A percentile compares a stretch with the other conserved stretches of the same genome.
phyloP scores from a whole-genome alignment of 2,888 invertebrate species.

The Venustoraphidia nigricollis region DNA sequence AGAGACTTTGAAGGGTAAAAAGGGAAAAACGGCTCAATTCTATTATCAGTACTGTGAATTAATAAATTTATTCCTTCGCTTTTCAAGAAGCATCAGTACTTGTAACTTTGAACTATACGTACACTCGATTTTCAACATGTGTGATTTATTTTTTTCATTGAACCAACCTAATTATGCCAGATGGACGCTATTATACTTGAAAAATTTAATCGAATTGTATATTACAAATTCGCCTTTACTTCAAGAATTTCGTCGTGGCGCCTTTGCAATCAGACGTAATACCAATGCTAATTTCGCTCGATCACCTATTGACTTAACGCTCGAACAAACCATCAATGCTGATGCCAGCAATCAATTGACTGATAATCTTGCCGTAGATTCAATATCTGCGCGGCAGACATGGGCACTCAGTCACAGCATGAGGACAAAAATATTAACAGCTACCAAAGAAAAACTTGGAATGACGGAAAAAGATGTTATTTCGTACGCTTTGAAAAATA shows the following conservation, averaged over 20 bases:
- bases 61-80: too few species aligned
- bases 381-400: conserved; percentile 6
- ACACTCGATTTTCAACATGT: too few species aligned
- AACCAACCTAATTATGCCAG: conserved; percentile 14
- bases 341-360: too few species aligned
- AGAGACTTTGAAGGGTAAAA: conserved; percentile 9
- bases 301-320: conserved; percentile 10
- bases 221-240: conserved; percentile 7
- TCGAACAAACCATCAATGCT: conserved; percentile 9
- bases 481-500: conserved; percentile 4
- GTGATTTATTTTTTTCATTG: conserved; percentile 13
- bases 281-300: conserved; percentile 6
- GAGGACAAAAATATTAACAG: conserved; percentile 4
- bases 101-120: too few species aligned
- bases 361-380: conserved; percentile 3
- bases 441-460: conserved; percentile 4
- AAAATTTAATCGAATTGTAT: conserved; percentile 7
- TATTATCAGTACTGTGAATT: conserved; percentile 2
- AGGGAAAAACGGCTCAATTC: conserved; percentile 13
- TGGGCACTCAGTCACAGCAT: conserved; percentile 7
- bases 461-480: conserved; percentile 7
- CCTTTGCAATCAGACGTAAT: conserved; percentile 9
- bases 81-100: too few species aligned
- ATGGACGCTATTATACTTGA: conserved; percentile 3
- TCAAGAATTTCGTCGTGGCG: conserved; percentile 4